Base-by-base conservation (phyloP, 2,888 invertebrate species). In the Amiota minor region DNA sequence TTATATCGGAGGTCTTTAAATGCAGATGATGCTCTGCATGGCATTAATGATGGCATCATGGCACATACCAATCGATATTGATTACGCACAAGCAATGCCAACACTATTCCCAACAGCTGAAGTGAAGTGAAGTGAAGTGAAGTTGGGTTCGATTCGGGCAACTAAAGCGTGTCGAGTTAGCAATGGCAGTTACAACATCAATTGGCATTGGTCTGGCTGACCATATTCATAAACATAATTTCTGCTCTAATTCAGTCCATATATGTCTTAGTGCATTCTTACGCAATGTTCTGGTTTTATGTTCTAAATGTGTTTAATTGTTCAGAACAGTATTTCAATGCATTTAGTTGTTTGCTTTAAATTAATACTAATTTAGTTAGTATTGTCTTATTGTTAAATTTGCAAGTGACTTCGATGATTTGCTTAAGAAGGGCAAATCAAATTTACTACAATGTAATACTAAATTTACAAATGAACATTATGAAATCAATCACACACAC, bases 21-120 rank as follows among this genome's bases (percentile, higher is more conserved):
- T 72, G 68, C 64, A 71, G 68, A 59, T 53, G 59, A 59, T 59
- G 59, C 16, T 61, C 35, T 47, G 23, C 68, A 74, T 70, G 75
- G 70, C 76, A 77, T 74, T 77, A 76, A 76, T 77, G 75, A 35
- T 35, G 35, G 35, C 35, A 74, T 75, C 35, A 74, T 75, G 77
- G 61, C 64, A 74, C 78, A 78, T 78, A 80, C 79, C 85, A 85
- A 85, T 77, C 74, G 77, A 70, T 78, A 85, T 85, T 82, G 84
- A 85, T 85, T 85, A 82, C 77, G 75, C 68, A 68, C 53, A 53
- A 35, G 53, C 49, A 55, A 49, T 23, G 35, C 11, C 9, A 47
- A 20, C 69, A 47, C 71, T 72, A 71, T 70, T 35, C 53, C 67
- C 49, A 67, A 56, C 11, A 45, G n/a, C 45, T 35, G 4, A 11